A percentile compares a stretch with the other conserved stretches of the same genome.
Evolutionary conservation across 2,113 vertebrate genomes (phyloP).

Genomic region (Prolemur simus): DNA sequence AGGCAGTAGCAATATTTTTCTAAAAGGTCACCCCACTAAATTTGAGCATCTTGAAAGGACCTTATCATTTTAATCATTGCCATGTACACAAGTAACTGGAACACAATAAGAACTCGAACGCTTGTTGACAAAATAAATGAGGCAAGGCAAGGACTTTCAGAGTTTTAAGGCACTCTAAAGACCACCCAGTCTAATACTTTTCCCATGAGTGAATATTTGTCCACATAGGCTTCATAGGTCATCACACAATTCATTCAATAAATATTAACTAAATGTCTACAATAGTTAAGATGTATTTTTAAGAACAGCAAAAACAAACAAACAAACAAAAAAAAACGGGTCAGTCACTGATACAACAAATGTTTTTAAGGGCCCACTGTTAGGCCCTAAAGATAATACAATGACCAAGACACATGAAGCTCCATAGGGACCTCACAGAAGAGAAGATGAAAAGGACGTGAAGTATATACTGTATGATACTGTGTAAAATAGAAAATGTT

Average conservation of each 20-base stretch:
- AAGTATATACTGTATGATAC: not conserved
- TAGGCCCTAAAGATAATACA: not conserved
- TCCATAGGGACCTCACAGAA: not conserved
- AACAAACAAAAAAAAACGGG: not conserved
- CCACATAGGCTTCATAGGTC: not conserved
- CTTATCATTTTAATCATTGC: not conserved
- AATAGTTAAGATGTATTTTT: not conserved
- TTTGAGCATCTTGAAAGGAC: not conserved
- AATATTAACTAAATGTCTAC: conserved; percentile 3
- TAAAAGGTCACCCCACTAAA: not conserved
- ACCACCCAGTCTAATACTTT: not conserved
- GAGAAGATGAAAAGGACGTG: not conserved
- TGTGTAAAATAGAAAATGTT: conserved; percentile 13
- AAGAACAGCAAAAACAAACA: not conserved
- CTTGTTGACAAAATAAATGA: not conserved
- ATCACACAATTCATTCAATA: conserved; percentile 15
- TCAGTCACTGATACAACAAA: not conserved
- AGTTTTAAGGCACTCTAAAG: not conserved
- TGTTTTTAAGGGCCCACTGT: not conserved
- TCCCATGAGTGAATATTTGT: not conserved
- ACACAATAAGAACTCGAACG: not conserved
- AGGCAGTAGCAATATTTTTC: not conserved
- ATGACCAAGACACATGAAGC: not conserved
- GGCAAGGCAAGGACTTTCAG: not conserved
- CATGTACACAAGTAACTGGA: not conserved